Conservation (phyloP, 2,797 vertebrate species). For the Arctocebus calabarensis region DNA sequence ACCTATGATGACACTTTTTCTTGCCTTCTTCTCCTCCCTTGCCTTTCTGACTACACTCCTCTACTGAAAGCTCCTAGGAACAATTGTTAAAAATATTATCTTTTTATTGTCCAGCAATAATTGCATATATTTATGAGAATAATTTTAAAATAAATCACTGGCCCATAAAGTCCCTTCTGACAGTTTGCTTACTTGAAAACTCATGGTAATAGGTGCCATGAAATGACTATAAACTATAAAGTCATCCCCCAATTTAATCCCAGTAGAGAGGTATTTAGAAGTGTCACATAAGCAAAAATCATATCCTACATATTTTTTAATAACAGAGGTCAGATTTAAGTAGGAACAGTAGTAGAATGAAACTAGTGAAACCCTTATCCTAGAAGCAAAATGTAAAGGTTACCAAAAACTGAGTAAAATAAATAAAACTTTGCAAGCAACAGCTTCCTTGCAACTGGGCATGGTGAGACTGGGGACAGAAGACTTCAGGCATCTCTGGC, state of each 20-base stretch:
- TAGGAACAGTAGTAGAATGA: background rate
- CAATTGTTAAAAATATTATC: background rate
- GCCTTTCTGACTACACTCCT: background rate
- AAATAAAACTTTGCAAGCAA: background rate
- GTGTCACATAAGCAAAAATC: background rate
- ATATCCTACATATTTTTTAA: background rate
- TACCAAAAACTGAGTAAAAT: background rate
- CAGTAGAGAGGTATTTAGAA: background rate
- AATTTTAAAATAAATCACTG: background rate
- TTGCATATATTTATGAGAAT: background rate
- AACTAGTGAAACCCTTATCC: background rate
- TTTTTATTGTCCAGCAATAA: background rate
- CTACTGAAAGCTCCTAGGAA: background rate
- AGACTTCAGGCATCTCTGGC: too few species aligned
- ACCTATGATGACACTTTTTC: background rate
- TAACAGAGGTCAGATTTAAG: background rate
- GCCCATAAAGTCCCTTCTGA: background rate
- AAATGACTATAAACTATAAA: background rate
- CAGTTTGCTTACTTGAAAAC: background rate
- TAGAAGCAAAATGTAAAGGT: background rate
- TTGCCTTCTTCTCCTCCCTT: background rate
- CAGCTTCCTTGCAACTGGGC: too few species aligned
- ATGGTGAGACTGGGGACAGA: too few species aligned
- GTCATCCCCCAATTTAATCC: background rate
- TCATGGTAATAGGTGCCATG: background rate